phyloP scores from a whole-genome alignment of 1,140 invertebrate species.

The Aphelenchoides fujianensis region DNA sequence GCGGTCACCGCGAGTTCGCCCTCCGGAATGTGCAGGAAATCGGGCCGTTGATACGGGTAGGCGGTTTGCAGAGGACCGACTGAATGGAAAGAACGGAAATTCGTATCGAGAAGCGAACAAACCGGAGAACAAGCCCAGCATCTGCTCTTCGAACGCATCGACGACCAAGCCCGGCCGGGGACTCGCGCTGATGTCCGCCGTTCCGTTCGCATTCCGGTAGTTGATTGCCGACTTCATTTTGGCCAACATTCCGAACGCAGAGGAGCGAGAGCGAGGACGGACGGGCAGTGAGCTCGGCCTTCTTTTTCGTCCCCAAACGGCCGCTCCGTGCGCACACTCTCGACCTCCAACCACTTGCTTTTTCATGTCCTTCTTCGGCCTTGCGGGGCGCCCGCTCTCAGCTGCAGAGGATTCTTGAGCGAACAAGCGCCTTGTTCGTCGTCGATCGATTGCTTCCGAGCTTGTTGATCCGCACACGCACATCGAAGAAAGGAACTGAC shows the following conservation, averaged over 20 bases:
- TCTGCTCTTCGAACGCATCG: not conserved
- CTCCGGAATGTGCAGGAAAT: conserved; percentile 72
- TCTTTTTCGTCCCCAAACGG: no score
- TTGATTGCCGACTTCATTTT: conserved; percentile 12
- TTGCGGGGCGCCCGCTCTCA: not conserved
- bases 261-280: not conserved
- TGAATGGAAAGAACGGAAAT: conserved; percentile 8
- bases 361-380: not conserved
- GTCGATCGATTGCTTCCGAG: conserved; percentile 17
- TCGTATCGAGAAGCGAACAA: not conserved
- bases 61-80: conserved; percentile 17
- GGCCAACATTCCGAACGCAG: not conserved
- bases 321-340: not conserved
- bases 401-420: not conserved
- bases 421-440: not conserved
- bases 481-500: not conserved
- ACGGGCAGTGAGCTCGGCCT: not conserved
- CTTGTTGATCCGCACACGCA: conserved; percentile 25
- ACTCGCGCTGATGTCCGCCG: not conserved
- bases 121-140: not conserved
- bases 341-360: not conserved
- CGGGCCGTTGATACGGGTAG: conserved; percentile 71
- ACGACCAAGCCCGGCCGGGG: not conserved
- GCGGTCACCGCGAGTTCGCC: conserved; percentile 74
- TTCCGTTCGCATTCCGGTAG: not conserved